These are phyloP conservation scores for Crotalus viridis DNA, from an alignment of 2,113 vertebrate species.

Conservation along the genomic window DNA sequence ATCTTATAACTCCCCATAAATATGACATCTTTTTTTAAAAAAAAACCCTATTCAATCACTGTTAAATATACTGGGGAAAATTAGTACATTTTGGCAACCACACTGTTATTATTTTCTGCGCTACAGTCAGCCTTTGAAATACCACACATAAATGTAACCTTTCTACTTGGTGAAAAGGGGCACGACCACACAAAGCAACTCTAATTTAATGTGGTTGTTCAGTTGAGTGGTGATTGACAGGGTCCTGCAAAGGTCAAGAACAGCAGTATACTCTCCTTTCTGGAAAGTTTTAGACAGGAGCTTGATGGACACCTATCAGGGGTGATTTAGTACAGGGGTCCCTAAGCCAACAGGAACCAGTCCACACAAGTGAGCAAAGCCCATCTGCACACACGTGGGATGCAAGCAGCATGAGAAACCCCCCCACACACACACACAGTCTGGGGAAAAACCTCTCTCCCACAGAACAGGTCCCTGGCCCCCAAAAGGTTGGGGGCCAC, in stretches of 20 bases:
- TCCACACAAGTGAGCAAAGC: fast-evolving
- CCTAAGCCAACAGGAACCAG: not conserved
- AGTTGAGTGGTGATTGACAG: not conserved
- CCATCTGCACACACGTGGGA: not conserved
- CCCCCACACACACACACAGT: too few relatives aligned
- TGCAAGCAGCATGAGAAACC: not conserved
- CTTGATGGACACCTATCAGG: not conserved
- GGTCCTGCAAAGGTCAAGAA: not conserved
- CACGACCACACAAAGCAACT: not conserved
- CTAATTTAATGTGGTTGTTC: not conserved
- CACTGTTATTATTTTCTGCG: not conserved
- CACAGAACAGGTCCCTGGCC: not conserved
- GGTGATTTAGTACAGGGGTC: not conserved
- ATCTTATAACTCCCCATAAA: not conserved
- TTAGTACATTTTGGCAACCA: not conserved
- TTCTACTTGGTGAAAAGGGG: not conserved
- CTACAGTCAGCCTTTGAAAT: not conserved
- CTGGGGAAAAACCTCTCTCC: not conserved
- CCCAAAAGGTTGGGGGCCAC: too few relatives aligned
- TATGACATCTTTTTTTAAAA: not conserved
- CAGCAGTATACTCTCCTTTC: not conserved
- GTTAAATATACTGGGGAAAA: not conserved
- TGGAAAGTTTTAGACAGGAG: not conserved
- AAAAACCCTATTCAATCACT: not conserved
- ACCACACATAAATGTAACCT: not conserved